A percentile compares a stretch with the other conserved stretches of the same genome.
phyloP scores from a whole-genome alignment of 2,797 vertebrate genomes.

The Betta splendens region DNA sequence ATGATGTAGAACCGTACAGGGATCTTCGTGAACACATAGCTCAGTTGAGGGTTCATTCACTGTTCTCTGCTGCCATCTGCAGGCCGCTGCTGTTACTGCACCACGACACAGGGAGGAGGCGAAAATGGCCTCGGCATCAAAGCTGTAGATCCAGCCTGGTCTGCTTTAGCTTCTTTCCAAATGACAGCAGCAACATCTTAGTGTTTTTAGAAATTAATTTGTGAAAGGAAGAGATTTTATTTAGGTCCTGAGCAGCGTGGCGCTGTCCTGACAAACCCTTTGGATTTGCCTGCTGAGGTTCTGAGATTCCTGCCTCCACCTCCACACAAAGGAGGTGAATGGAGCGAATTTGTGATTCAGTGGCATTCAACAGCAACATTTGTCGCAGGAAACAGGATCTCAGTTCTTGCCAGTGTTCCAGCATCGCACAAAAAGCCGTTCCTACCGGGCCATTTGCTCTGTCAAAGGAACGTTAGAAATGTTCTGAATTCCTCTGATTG shows the following conservation, averaged over 20 bases:
- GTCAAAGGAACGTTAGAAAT: background rate
- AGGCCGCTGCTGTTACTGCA: constrained; percentile 16
- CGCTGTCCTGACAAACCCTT: background rate
- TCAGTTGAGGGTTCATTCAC: constrained; percentile 24
- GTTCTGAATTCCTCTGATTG: too few species aligned
- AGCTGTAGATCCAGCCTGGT: too few species aligned
- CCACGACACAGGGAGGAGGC: too few species aligned
- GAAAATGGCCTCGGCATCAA: too few species aligned
- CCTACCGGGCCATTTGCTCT: background rate
- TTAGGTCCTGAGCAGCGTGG: too few species aligned
- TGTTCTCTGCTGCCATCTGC: constrained; percentile 69
- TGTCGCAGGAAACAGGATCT: background rate
- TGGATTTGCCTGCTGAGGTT: background rate
- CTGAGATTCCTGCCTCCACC: background rate
- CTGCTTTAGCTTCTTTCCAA: too few species aligned
- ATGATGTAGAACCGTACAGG: too few species aligned
- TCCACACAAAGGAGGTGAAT: background rate
- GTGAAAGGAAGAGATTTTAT: too few species aligned
- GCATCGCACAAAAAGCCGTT: background rate
- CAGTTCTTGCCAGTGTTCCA: background rate
- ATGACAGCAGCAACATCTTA: too few species aligned
- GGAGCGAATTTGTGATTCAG: background rate
- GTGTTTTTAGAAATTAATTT: too few species aligned
- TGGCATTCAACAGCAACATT: background rate
- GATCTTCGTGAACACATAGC: background rate